phyloP scores from a whole-genome alignment of 2,888 invertebrate genomes.

The Drosophila phalerata region DNA sequence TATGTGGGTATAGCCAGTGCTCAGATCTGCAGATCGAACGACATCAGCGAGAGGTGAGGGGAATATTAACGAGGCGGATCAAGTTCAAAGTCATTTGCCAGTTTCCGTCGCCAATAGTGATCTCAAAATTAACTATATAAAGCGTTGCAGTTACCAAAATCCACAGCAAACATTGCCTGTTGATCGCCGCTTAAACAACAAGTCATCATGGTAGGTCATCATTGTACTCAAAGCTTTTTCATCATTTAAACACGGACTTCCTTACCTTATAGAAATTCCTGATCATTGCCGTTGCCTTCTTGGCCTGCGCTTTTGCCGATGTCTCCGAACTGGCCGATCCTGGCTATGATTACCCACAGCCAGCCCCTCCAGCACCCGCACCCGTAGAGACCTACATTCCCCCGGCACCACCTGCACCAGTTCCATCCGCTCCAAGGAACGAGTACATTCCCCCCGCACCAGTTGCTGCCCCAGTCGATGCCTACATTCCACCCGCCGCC shows the following conservation, averaged over 20 bases:
- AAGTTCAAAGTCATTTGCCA: constrained; percentile 71
- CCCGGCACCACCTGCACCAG: constrained; percentile 52
- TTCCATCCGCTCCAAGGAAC: constrained; percentile 23
- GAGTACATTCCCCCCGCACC: constrained; percentile 67
- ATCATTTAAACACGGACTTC: not conserved
- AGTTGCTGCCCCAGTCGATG: constrained; percentile 41
- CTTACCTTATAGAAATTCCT: constrained; percentile 65
- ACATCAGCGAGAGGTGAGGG: not conserved
- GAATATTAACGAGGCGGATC: constrained; percentile 45
- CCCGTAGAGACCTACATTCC: constrained; percentile 69
- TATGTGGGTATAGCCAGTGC: constrained; percentile 21
- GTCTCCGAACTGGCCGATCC: constrained; percentile 65
- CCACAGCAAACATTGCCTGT: constrained; percentile 50
- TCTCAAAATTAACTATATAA: constrained; percentile 53
- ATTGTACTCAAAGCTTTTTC: not conserved
- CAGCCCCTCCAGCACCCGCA: constrained; percentile 57
- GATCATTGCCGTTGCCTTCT: constrained; percentile 72
- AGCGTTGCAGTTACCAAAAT: constrained; percentile 26
- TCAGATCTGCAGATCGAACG: not conserved
- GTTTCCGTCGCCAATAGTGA: constrained; percentile 65
- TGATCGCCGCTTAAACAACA: constrained; percentile 52
- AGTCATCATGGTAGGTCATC: constrained; percentile 56
- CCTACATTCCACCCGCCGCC: constrained; percentile 54
- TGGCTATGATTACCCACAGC: constrained; percentile 69
- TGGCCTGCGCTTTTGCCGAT: constrained; percentile 75